Evolutionary conservation across 1,140 invertebrate genomes (phyloP).

Genomic region (Chelonus insularis): DNA sequence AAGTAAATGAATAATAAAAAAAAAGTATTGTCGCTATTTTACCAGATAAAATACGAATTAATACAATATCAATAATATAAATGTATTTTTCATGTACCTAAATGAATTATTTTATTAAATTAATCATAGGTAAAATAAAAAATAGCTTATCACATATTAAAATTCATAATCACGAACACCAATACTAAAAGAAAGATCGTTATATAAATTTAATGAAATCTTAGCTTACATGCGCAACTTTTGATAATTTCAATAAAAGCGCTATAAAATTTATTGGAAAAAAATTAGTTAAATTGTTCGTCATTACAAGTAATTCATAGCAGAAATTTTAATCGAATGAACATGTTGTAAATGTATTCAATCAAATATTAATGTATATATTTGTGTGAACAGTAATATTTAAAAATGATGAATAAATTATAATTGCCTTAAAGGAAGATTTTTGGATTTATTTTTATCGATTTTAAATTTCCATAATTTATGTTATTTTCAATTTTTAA

Average conservation of each 20-base stretch:
- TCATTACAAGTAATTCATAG: slow-evolving; percentile 15
- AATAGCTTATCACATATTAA: slow-evolving; percentile 7
- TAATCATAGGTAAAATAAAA: slow-evolving; percentile 46
- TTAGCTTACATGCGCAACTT: background rate
- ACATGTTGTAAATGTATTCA: slow-evolving; percentile 50
- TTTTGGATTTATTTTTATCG: background rate
- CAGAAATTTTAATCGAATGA: slow-evolving; percentile 30
- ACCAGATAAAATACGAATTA: slow-evolving; percentile 41
- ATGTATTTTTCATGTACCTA: slow-evolving; percentile 44
- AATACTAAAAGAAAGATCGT: slow-evolving; percentile 5
- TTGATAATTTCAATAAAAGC: slow-evolving; percentile 1
- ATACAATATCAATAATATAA: slow-evolving; percentile 35
- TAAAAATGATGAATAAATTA: slow-evolving; percentile 29
- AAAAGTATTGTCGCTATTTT: slow-evolving; percentile 51
- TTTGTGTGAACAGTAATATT: slow-evolving; percentile 48
- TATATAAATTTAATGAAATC: slow-evolving; percentile 12
- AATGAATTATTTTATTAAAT: slow-evolving; percentile 52
- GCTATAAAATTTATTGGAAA: background rate
- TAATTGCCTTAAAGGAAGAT: slow-evolving; percentile 26
- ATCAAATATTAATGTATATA: slow-evolving; percentile 48
- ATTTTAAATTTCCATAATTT: background rate
- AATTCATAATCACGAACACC: slow-evolving; percentile 16
- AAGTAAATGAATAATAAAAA: slow-evolving; percentile 13
- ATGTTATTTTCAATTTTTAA: background rate
- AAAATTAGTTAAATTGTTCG: slow-evolving; percentile 9